Percentiles rank a stretch among this genome's conserved stretches.
These are phyloP conservation scores for Oreochromis spilurus DNA, from an alignment of 2,113 vertebrate genomes.

Conservation along the genomic window DNA sequence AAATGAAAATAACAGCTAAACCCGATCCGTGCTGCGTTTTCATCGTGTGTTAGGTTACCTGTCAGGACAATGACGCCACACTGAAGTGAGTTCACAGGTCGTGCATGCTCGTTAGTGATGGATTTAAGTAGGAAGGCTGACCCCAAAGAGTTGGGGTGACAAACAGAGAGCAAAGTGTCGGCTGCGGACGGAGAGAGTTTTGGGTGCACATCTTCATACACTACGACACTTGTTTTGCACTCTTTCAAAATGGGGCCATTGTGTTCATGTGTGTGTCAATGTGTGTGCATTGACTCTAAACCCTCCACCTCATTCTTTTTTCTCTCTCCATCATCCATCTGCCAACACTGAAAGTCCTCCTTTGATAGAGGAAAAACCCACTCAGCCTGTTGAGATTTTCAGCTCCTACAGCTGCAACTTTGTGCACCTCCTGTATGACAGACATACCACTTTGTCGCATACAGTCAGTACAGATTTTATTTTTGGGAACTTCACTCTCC, in stretches of 20 bases:
- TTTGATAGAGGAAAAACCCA: slow-evolving; percentile 48
- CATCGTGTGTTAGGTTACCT: slow-evolving; percentile 43
- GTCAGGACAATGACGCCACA: slow-evolving; percentile 26
- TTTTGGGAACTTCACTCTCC: neutral
- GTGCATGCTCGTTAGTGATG: neutral
- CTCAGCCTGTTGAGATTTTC: slow-evolving; percentile 33
- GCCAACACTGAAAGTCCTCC: slow-evolving; percentile 43
- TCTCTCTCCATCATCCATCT: slow-evolving; percentile 38
- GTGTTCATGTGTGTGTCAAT: slow-evolving; percentile 28
- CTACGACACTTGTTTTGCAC: slow-evolving; percentile 35
- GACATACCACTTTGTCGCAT: neutral
- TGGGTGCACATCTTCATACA: neutral
- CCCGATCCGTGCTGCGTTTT: slow-evolving; percentile 39
- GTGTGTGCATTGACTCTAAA: slow-evolving; percentile 17
- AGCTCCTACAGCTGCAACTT: slow-evolving; percentile 19
- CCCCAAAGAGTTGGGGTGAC: neutral
- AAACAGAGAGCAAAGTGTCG: neutral
- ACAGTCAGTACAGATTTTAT: neutral
- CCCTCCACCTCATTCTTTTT: slow-evolving; percentile 29
- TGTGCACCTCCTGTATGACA: neutral
- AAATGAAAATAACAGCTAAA: slow-evolving; percentile 50
- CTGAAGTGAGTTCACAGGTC: neutral
- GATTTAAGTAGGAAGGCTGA: neutral
- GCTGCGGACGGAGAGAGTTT: neutral
- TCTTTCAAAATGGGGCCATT: slow-evolving; percentile 50